Evolutionary conservation across 2,888 invertebrate genomes (phyloP), one percentile per base, ranked within the genome.

Genomic region (Campopleginae sp.): DNA sequence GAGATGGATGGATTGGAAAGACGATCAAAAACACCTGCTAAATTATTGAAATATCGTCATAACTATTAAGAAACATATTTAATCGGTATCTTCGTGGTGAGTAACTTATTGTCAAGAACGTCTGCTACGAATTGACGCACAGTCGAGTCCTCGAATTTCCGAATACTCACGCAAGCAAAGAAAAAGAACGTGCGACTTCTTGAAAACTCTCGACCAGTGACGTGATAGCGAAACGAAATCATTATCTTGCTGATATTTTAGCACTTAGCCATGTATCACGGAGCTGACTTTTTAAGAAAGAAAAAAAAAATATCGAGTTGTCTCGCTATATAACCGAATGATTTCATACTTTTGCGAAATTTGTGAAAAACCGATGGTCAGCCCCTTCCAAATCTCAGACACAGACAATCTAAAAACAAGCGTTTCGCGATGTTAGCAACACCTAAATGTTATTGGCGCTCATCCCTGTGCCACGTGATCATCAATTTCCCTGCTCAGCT

Each of bases 301-400:
- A 23, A n/a, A 31, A n/a, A n/a, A 31, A 48, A 33, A 33, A 0
- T 48, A 33, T 71, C 4, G 33, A 19, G 10, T 10, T 19, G 12
- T n/a, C 33, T 51, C 63, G 19, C 58, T 23, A 51, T 23, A 51
- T 2, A 7, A 27, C 42, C 65, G 38, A 31, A n/a, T 46, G 10
- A 66, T 74, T 38, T 68, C 58, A 27, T 38, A 72, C 70, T 76
- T 84, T 80, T 84, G 63, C 58, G 76, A 76, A 80, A 71, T n/a
- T 54, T 65, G 46, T 33, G 63, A 75, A 80, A 72, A 76, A 70
- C 48, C 58, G 33, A 51, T 54, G 63, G 61, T 31, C 14, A n/a
- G n/a, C 31, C 27, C 48, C 33, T 33, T 54, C 48, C 71, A 51
- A 33, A 14, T 38, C 46, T n/a, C 44, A 19, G 14, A 27, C 27